Conservation (phyloP, 2,888 invertebrate genomes). For the Dryomyza anilis region DNA sequence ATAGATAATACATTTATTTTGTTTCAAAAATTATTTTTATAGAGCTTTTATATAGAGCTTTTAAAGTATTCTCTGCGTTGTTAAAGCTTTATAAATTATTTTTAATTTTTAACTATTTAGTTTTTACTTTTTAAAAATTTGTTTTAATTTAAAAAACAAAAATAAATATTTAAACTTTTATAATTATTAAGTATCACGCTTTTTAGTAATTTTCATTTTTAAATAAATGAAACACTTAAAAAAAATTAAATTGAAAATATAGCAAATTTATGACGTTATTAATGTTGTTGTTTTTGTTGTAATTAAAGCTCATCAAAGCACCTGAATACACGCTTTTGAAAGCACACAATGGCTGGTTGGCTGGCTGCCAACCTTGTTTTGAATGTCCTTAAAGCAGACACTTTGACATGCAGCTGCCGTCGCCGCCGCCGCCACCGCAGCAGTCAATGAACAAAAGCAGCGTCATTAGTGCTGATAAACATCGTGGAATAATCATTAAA, state of each 20-base stretch:
- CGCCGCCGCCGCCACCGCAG: no score
- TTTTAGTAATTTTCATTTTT: no score
- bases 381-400: not conserved
- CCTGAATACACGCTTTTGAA: not conserved
- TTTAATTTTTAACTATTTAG: no score
- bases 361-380: not conserved
- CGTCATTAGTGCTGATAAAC: constrained; percentile 14
- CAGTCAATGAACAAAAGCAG: not conserved
- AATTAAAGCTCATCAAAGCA: not conserved
- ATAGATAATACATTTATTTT: not conserved
- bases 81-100: not conserved
- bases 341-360: no score
- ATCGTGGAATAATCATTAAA: constrained; percentile 15
- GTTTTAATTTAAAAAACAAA: not conserved
- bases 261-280: not conserved
- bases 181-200: no score
- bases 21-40: no score
- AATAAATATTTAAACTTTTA: no score
- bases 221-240: not conserved
- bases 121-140: not conserved
- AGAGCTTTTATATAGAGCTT: not conserved
- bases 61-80: not conserved
- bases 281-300: not conserved
- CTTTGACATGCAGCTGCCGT: not conserved
- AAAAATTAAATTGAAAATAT: not conserved